Conservation (phyloP, 2,113 vertebrate genomes). For the Sardina pilchardus region DNA sequence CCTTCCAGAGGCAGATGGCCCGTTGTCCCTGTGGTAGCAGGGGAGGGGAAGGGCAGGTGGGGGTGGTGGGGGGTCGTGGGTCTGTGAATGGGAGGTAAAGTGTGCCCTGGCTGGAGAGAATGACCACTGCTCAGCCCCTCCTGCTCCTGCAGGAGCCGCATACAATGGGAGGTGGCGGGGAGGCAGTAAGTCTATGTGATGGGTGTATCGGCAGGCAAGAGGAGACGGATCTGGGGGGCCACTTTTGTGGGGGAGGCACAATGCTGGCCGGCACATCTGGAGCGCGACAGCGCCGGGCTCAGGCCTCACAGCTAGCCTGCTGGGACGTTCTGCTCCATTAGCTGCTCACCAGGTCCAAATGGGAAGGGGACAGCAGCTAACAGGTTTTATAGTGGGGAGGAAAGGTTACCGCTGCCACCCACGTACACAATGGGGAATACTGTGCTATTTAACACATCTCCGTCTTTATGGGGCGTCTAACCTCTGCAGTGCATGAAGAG, state of each 20-base stretch:
- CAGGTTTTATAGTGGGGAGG: slow-evolving; percentile 44
- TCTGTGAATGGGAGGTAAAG: slow-evolving; percentile 37
- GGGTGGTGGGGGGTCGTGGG: slow-evolving; percentile 18
- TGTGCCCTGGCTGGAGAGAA: slow-evolving; percentile 40
- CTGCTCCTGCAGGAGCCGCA: slow-evolving; percentile 6
- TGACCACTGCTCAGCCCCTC: slow-evolving; percentile 25
- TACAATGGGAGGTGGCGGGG: slow-evolving; percentile 44
- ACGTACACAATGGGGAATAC: slow-evolving; percentile 26
- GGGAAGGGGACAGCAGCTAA: slow-evolving; percentile 31
- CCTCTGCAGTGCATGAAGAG: background rate
- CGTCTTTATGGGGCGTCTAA: background rate
- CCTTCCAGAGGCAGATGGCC: slow-evolving; percentile 66
- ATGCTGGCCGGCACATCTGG: slow-evolving; percentile 68
- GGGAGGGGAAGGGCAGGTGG: slow-evolving; percentile 33
- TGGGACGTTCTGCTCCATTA: slow-evolving; percentile 60
- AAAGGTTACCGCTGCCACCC: slow-evolving; percentile 54
- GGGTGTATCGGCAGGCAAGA: slow-evolving; percentile 22
- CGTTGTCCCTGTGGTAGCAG: slow-evolving; percentile 47
- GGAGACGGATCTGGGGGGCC: slow-evolving; percentile 33
- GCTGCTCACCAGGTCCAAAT: slow-evolving; percentile 64
- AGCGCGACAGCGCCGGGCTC: slow-evolving; percentile 48
- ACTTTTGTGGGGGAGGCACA: slow-evolving; percentile 64
- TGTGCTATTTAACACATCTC: background rate
- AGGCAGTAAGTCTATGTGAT: slow-evolving; percentile 44
- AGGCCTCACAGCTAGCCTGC: slow-evolving; percentile 55